Percentiles rank a stretch among this genome's conserved stretches.
Conservation (phyloP, 1,140 invertebrate genomes). For the Drosophila rhopaloa region DNA sequence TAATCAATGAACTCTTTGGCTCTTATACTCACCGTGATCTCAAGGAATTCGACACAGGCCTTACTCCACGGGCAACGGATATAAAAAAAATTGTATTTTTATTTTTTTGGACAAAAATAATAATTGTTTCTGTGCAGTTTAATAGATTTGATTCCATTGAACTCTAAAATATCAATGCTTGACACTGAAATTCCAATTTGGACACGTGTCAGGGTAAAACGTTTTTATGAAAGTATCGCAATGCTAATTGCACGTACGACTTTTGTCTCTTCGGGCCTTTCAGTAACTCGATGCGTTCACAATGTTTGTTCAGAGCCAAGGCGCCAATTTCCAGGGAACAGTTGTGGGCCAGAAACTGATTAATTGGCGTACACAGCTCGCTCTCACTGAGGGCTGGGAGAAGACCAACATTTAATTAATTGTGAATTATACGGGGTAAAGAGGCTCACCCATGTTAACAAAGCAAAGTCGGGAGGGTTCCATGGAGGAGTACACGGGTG, state of each 20-base stretch:
- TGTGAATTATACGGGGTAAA: background rate
- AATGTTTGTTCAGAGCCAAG: constrained; percentile 20
- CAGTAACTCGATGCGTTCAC: constrained; percentile 53
- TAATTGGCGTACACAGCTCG: constrained; percentile 40
- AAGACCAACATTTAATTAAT: background rate
- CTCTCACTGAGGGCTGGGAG: constrained; percentile 43
- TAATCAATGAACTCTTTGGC: too few species aligned
- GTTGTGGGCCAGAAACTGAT: constrained; percentile 45
- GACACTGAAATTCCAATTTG: constrained; percentile 14
- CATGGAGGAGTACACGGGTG: constrained; percentile 15
- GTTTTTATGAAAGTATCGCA: constrained; percentile 48
- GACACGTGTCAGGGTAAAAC: constrained; percentile 37
- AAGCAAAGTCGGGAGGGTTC: constrained; percentile 31
- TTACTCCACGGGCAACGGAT: too few species aligned
- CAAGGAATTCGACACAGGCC: too few species aligned
- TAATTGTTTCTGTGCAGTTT: background rate
- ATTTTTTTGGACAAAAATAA: too few species aligned
- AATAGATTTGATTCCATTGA: constrained; percentile 1
- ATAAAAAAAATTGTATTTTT: too few species aligned
- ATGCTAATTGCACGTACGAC: constrained; percentile 56
- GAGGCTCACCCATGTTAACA: constrained; percentile 50
- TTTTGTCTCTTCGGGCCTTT: constrained; percentile 47
- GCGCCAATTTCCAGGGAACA: constrained; percentile 41
- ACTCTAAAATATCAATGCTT: background rate
- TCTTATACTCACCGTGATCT: too few species aligned